Conservation (phyloP, 2,113 vertebrate species). For the Aramus guarauna region DNA sequence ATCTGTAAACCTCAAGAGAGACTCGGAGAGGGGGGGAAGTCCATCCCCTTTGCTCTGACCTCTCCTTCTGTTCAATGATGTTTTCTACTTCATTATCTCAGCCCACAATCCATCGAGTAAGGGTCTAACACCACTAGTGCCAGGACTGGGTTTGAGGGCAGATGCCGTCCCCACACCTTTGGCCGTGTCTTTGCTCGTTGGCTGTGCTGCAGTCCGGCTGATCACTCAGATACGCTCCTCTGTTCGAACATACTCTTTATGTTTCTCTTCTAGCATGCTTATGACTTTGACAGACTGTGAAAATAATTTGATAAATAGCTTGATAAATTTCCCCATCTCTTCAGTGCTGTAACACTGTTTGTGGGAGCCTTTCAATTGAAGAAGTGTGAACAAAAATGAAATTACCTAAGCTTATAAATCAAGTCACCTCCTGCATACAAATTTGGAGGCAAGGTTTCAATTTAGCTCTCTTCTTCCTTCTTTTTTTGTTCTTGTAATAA, state of each 20-base stretch:
- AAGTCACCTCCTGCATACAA: constrained; percentile 40
- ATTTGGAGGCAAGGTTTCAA: constrained; percentile 46
- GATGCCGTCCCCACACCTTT: background rate
- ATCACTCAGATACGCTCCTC: background rate
- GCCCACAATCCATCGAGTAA: background rate
- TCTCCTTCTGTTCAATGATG: background rate
- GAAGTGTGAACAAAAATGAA: constrained; percentile 55
- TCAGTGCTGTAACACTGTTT: background rate
- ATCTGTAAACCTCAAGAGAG: background rate
- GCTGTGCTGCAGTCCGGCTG: background rate
- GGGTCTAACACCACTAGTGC: background rate
- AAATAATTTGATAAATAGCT: constrained; percentile 55
- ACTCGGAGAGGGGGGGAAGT: background rate
- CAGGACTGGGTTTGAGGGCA: background rate
- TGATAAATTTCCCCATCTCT: constrained; percentile 53
- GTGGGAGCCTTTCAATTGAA: constrained; percentile 33
- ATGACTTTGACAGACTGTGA: constrained; percentile 37
- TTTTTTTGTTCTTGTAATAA: background rate
- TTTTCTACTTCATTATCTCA: background rate
- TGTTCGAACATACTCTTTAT: background rate
- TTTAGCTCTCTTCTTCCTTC: constrained; percentile 29
- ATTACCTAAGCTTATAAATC: constrained; percentile 52
- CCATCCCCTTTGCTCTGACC: background rate
- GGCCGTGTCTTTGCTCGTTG: background rate
- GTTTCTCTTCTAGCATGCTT: background rate